A percentile compares a stretch with the other conserved stretches of the same genome.
Conservation (phyloP, 2,888 invertebrate genomes). For the Plebejus argus region DNA sequence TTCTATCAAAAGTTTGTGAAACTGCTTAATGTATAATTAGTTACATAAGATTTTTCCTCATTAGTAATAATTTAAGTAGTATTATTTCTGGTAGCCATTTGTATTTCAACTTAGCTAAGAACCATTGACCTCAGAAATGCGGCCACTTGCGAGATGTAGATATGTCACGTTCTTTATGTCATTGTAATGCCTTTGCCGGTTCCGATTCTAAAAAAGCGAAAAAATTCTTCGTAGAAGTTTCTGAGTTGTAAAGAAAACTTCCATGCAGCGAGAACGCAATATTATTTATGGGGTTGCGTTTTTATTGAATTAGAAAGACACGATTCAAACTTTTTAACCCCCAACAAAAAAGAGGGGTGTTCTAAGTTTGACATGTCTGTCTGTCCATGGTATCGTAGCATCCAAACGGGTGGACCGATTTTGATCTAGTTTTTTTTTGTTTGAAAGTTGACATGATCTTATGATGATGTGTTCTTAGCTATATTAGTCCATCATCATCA, state of each 20-base stretch:
- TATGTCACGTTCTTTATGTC: conserved; percentile 13
- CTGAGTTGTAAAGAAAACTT: background rate
- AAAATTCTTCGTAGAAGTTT: background rate
- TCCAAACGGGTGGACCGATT: too few relatives aligned
- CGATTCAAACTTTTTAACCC: too few relatives aligned
- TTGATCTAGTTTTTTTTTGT: too few relatives aligned
- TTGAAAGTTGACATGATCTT: too few relatives aligned
- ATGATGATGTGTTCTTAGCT: too few relatives aligned
- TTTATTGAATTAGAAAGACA: background rate
- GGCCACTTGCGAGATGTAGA: background rate
- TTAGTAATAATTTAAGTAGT: background rate
- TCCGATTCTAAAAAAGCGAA: background rate
- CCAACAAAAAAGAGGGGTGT: too few relatives aligned
- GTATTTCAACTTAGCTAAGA: background rate
- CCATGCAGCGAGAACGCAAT: background rate
- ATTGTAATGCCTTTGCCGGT: background rate
- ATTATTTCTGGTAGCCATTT: background rate
- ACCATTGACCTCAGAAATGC: background rate
- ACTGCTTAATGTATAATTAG: background rate
- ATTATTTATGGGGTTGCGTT: background rate
- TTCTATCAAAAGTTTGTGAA: background rate
- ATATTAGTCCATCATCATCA: too few relatives aligned
- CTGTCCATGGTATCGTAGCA: too few relatives aligned
- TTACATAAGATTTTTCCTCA: background rate
- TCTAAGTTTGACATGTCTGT: too few relatives aligned